Evolutionary conservation across 2,888 invertebrate genomes (phyloP).

Genomic region (Metacarcinus magister): DNA sequence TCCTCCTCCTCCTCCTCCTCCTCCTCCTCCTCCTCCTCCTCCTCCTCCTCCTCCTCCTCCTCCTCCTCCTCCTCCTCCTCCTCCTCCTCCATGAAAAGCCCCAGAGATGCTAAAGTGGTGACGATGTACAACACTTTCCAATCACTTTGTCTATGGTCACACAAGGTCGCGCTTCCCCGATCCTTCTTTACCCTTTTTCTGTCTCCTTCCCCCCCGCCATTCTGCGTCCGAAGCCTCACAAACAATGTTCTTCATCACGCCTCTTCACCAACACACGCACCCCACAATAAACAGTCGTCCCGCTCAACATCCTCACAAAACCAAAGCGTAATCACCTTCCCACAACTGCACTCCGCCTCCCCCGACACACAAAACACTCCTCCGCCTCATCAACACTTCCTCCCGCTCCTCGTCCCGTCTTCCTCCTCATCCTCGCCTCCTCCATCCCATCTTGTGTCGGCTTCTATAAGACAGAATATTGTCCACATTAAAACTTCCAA

Average conservation of each 20-base stretch:
- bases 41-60: neutral
- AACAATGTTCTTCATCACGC: neutral
- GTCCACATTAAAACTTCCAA: conserved; percentile 30
- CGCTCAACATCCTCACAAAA: conserved; percentile 41
- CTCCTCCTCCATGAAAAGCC: neutral
- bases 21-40: conserved; percentile 9
- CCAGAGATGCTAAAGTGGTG: neutral
- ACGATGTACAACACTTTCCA: neutral
- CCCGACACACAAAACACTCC: conserved; percentile 37
- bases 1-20: too few species aligned
- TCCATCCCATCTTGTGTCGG: neutral
- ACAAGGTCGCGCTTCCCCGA: neutral
- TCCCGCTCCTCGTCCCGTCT: neutral
- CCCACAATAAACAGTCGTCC: neutral
- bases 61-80: neutral
- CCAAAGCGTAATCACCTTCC: neutral
- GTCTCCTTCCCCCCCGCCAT: neutral
- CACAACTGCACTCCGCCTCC: neutral
- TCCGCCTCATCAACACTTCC: neutral
- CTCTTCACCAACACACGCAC: neutral
- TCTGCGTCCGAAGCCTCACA: neutral
- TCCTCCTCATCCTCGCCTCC: neutral
- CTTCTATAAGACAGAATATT: conserved; percentile 30
- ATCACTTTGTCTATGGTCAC: neutral
- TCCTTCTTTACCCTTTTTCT: neutral